Evolutionary conservation across 1,140 invertebrate species (phyloP), one percentile per base, ranked within the genome.

Genomic region (Drosophila tristis): DNA sequence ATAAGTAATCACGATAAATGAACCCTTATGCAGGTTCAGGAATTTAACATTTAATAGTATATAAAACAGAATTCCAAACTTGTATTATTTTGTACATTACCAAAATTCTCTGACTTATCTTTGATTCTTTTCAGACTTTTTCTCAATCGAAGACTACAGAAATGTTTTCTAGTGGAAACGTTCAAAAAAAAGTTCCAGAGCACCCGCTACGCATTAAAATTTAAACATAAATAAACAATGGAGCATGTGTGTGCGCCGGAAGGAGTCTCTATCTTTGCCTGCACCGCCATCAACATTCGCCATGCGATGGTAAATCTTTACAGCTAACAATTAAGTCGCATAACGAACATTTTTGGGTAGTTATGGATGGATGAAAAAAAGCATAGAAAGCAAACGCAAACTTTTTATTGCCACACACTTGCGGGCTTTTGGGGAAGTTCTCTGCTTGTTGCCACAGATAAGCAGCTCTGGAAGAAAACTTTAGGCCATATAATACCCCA

Each of bases 381-480:
- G 44, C 70, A 48, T 49, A 58, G 50, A 39, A 35, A 11, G 31
- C 54, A 58, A 75, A 78, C 4, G 31, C 8, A 39, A 87, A 87
- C 48, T 89, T 87, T 87, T 87, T 89, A 87, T 89, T 87, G 86
- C 82, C 82, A 87, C 84, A 87, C 82, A 87, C 82, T 87, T 87
- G 82, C 82, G 82, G 82, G 82, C 84, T 82, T 87, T 87, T 82
- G 59, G 67, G 67, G 51, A 89, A 87, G 84, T 87, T 82, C 76
- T 44, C 44, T 72, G 57, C 74, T 78, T 78, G 68, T 50, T 87
- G 74, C 60, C 70, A 58, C 70, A 80, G 82, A 87, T 87, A 87
- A 87, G 82, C 82, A 86, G 82, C 77, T 70, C 58, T 26, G 57
- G 47, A 62, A 78, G 48, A 62, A 81, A 87, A 73, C 47, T 78